Evolutionary conservation across 2,797 vertebrate species (phyloP), one percentile per base, ranked within the genome.

Genomic region (Halcyon smyrnensis): DNA sequence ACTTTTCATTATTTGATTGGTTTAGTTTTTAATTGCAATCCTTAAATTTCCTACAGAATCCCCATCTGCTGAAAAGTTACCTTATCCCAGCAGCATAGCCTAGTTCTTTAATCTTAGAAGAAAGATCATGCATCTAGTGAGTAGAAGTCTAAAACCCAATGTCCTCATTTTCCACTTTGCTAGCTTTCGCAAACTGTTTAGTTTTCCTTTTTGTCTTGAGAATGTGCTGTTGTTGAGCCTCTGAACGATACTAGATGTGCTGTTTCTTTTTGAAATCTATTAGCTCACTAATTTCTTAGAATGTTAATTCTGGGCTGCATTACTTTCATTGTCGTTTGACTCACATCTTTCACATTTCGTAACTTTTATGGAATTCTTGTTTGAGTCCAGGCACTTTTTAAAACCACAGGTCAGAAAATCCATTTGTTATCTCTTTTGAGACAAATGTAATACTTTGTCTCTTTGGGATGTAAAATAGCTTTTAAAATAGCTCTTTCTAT

Each of bases 251-350:
- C 15, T 46, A 25, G 11, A 17, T 73, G 32, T 86, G 20, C 41
- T 0, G 0, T 57, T 86, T n/a, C 19, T 27, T 41, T 81, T 65
- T 74, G 46, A 57, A 21, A 41, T 37, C 10, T 70, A 1, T 63
- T 74, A 37, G 20, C 23, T 71, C 9, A 1, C 37, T 70, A 4
- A 20, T 82, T 89, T 18, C 50, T 15, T 51, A 45, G 67, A 78
- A 37, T 15, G 20, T 53, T 77, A 9, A 4, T 45, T 81, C 8
- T 71, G 39, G 39, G 7, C 12, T 75, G 21, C 43, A 51, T 76
- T 81, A 3, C 10, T 48, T 69, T 57, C 3, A 28, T 73, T 84
- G 45, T 65, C 11, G 36, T 87, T 86, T 87, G 23, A 32, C 34
- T 91, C 21, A 20, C 41, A 32, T 64, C 24, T 57, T 84, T 65